These are phyloP conservation scores for Aepyceros melampus DNA, from an alignment of 2,113 vertebrate species.

Conservation along the genomic window DNA sequence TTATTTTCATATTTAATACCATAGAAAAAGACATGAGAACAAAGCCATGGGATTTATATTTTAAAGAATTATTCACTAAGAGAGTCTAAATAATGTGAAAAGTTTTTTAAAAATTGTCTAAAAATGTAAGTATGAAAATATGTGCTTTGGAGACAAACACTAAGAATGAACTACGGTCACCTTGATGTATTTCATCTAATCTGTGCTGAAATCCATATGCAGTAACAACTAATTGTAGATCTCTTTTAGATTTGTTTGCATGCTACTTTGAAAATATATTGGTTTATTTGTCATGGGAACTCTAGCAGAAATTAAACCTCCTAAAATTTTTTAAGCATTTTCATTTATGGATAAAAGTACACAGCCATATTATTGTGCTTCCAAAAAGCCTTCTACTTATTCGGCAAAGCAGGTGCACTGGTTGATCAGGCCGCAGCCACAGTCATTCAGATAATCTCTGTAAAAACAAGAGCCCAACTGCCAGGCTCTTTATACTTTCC, in stretches of 20 bases:
- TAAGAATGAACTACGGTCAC: neutral
- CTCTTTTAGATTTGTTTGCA: neutral
- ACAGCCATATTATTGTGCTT: neutral
- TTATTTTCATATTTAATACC: neutral
- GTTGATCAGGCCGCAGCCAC: neutral
- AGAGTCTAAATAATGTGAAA: neutral
- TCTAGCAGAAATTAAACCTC: neutral
- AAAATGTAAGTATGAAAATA: neutral
- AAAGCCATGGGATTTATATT: constrained; percentile 12
- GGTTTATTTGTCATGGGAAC: neutral
- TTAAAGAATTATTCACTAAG: neutral
- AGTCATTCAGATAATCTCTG: neutral
- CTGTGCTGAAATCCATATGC: neutral
- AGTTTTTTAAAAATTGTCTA: neutral
- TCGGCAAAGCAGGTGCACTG: neutral
- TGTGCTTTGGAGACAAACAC: neutral
- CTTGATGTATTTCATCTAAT: neutral
- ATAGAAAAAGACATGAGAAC: constrained; percentile 6
- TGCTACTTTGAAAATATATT: neutral
- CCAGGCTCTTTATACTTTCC: neutral
- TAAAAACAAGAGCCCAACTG: neutral
- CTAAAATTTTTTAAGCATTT: neutral
- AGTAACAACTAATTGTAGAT: neutral
- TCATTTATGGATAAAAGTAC: neutral
- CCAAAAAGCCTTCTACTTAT: neutral